Evolutionary conservation across 2,888 invertebrate species (phyloP).

Genomic region (Nasonovia ribisnigri): DNA sequence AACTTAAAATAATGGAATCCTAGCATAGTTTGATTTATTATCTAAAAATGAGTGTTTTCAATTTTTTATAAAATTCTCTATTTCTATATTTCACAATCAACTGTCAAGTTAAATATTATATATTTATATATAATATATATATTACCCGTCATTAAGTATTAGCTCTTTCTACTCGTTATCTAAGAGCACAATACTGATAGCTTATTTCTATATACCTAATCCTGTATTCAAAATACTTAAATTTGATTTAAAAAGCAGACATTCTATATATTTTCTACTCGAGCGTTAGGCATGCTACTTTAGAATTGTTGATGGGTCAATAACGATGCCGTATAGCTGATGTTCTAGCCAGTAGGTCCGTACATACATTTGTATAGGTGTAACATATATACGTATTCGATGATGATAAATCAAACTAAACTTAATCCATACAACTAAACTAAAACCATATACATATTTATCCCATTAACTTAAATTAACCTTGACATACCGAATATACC

Average conservation of each 20-base stretch:
- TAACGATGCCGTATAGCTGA: constrained; percentile 12
- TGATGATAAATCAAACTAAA: constrained; percentile 8
- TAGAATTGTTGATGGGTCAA: background rate
- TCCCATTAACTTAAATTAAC: constrained; percentile 12
- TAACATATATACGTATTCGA: background rate
- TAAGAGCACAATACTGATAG: background rate
- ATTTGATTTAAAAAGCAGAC: background rate
- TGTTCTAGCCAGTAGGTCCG: background rate
- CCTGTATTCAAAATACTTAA: background rate
- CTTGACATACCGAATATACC: constrained; percentile 2
- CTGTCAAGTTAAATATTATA: background rate
- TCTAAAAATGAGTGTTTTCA: background rate
- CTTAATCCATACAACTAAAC: constrained; percentile 1
- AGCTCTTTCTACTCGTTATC: background rate
- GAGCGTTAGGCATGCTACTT: background rate
- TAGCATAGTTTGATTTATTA: background rate
- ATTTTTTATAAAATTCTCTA: background rate
- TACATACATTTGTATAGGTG: background rate
- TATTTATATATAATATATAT: background rate
- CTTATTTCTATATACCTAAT: background rate
- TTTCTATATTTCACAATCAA: background rate
- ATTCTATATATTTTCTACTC: background rate
- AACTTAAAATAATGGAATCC: background rate
- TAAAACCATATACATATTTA: constrained; percentile 17
- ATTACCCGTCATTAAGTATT: background rate